Evolutionary conservation across 2,113 vertebrate species (phyloP).

Genomic region (Coreoperca whiteheadi): DNA sequence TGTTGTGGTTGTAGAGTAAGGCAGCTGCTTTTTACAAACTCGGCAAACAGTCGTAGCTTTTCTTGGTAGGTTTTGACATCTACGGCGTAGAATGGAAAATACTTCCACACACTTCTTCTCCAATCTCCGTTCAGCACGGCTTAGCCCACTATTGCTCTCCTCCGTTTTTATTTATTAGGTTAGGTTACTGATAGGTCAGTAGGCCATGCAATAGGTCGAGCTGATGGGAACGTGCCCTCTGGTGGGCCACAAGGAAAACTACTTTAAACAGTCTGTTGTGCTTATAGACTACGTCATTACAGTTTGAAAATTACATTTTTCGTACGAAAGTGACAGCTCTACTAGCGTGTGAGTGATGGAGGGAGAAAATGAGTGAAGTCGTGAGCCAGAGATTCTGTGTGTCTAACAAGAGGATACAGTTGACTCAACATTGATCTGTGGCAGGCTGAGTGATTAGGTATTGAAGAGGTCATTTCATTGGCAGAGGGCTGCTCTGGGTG

Average conservation of each 20-base stretch:
- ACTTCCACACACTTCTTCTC: no score
- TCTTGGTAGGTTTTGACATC: no score
- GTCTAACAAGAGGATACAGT: constrained; percentile 53
- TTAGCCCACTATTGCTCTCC: neutral
- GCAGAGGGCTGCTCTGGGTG: constrained; percentile 16
- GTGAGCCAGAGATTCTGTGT: constrained; percentile 25
- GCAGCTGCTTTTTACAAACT: no score
- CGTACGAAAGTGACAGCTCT: neutral
- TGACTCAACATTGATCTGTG: constrained; percentile 66
- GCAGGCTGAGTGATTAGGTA: constrained; percentile 49
- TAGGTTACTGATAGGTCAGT: neutral
- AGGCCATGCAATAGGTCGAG: no score
- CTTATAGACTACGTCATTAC: neutral
- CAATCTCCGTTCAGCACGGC: neutral
- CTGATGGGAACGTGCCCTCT: neutral
- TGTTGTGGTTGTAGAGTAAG: no score
- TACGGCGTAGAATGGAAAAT: no score
- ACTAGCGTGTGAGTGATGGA: neutral
- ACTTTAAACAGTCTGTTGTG: neutral
- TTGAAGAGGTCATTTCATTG: constrained; percentile 61
- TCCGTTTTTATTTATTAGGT: neutral
- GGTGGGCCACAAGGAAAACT: no score
- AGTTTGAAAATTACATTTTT: neutral
- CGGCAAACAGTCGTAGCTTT: no score
- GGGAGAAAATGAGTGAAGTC: constrained; percentile 11